Evolutionary conservation across 1,140 invertebrate species (phyloP), one percentile per base, ranked within the genome.

Genomic region (Aphaenogaster ashmeadi): DNA sequence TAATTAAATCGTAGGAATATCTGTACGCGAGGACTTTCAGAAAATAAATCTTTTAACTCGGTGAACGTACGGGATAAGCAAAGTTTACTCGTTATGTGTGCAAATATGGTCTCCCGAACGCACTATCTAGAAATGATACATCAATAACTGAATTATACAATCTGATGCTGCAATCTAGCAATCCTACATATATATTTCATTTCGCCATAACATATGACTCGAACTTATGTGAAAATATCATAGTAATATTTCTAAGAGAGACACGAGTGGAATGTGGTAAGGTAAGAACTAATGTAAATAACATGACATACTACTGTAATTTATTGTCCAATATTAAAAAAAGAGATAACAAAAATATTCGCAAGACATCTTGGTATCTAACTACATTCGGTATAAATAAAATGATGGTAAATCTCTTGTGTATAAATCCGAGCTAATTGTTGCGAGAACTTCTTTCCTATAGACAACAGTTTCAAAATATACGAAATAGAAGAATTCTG

Each of bases 1-100:
- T 93, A 91, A 90, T 93, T 93, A 92, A 87, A 74, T 84, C 78
- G 21, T 92, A 92, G 89, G 86, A 41, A 87, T 77, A 77, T 81
- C 21, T 21, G 41, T 60, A 58, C 6, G 8, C 18, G 67, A 80
- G n/a, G 15, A 78, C 56, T 50, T 27, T 77, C 21, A 18, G 47
- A 56, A 81, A 81, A 56, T 81, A 81, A 81, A 81, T 33, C 21
- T 52, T 67, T 81, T 56, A 41, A 54, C 15, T 56, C 36, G 21
- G 0, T 41, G 36, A 41, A 81, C 9, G 3, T 71, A 79, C 11
- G 44, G 3, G 2, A 41, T 38, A 27, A 56, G n/a, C n/a, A 15
- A 0, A 81, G 9, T n/a, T 69, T 69, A 36, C 2, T 33, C 15
- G 27, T 80, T 52, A 27, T 3, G 44, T 33, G 21, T 18, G 33